phyloP scores from a whole-genome alignment of 2,888 invertebrate genomes.

The Netelia melanura region DNA sequence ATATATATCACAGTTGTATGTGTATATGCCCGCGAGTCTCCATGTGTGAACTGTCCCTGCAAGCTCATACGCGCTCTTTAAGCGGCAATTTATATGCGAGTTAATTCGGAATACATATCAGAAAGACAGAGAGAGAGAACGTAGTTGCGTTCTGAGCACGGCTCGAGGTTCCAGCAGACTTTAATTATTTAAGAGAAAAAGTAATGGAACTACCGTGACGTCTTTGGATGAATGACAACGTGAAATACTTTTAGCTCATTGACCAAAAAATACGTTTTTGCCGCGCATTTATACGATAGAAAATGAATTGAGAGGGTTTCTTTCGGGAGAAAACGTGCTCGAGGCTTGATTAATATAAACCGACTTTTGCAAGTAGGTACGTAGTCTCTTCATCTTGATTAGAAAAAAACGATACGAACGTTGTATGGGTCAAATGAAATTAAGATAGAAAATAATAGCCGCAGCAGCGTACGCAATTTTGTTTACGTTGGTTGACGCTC shows the following conservation, averaged over 20 bases:
- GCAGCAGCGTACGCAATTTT: too few relatives aligned
- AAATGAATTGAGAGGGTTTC: too few relatives aligned
- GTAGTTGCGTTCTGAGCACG: slow-evolving; percentile 8
- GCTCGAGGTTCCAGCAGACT: slow-evolving; percentile 28
- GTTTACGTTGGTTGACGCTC: too few relatives aligned
- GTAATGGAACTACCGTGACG: not conserved
- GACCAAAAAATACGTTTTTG: not conserved
- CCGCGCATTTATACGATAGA: too few relatives aligned
- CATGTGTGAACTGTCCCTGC: slow-evolving; percentile 4
- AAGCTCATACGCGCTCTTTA: slow-evolving; percentile 56
- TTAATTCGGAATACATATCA: slow-evolving; percentile 55
- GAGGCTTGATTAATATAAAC: too few relatives aligned
- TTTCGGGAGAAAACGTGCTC: not conserved
- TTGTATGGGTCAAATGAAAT: too few relatives aligned
- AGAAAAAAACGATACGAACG: too few relatives aligned
- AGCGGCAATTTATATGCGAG: slow-evolving; percentile 70
- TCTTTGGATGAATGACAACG: not conserved
- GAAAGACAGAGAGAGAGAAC: slow-evolving; percentile 2
- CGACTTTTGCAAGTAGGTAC: too few relatives aligned
- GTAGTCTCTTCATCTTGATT: too few relatives aligned
- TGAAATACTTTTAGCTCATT: slow-evolving; percentile 18
- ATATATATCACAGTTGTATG: slow-evolving; percentile 1
- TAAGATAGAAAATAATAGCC: too few relatives aligned
- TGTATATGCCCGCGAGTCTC: not conserved
- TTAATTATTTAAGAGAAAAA: slow-evolving; percentile 50